Evolutionary conservation across 1,140 invertebrate genomes (phyloP), one percentile per base, ranked within the genome.

Genomic region (Drosophila saltans): DNA sequence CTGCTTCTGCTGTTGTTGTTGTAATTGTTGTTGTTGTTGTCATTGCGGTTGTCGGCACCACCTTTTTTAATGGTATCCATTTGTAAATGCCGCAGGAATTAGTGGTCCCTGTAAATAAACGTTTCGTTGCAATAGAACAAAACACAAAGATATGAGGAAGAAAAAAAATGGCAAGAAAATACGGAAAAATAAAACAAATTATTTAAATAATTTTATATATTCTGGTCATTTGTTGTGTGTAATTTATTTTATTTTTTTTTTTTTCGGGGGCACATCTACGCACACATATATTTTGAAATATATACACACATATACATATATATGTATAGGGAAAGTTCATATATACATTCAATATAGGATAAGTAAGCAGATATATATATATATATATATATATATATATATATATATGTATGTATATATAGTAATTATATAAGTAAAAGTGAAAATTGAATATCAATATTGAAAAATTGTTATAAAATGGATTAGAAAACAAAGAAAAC

Each of bases 61-160:
- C 91, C 81, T 83, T 94, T 36, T 95, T 97, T 96, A 97, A 96
- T 97, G 97, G 94, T 97, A 97, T 94, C 97, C 97, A 94, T 97
- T 97, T 94, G 96, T 97, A 94, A 97, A 97, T 94, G 96, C 96
- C 93, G 96, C 96, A 94, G 96, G 96, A 95, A 97, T 97, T 94
- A 97, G 94, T 93, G 97, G 96, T 93, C 96, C 97, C 97, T 97
- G 95, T 69, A 89, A 91, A 89, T 79, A 91, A 84, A 89, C 68
- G 80, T 88, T 88, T 83, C 80, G 84, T 69, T 36, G 78, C 61
- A 48, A 48, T 48, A 70, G 79, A 75, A 88, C 82, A 86, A 86
- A 88, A 88, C 82, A 81, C 33, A 36, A 48, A 8, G n/a, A 30
- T 30, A 30, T 30, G 28, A 4, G 28, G 28, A 30, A 30, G 28